Evolutionary conservation across 2,113 vertebrate genomes (phyloP), one percentile per base, ranked within the genome.

Genomic region (Hippoglossus stenolepis): DNA sequence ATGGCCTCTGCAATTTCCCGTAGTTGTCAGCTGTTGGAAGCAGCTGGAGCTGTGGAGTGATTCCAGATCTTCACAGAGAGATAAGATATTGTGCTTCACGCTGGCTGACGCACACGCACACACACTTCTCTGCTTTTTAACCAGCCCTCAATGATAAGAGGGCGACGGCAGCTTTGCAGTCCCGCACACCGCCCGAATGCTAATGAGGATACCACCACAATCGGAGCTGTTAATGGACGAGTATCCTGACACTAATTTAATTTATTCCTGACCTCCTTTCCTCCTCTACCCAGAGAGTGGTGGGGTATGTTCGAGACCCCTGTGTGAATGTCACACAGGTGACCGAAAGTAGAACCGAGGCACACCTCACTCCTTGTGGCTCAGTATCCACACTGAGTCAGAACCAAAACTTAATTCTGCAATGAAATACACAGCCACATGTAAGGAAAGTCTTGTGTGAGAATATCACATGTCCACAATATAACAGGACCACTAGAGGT

Each of bases 121-220:
- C 80, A 54, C 51, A 54, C 20, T 21, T 20, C 83, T 73, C 69
- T 79, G 88, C 84, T 75, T 82, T 83, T 85, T 78, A 79, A 81
- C 70, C 54, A 43, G n/a, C 84, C 70, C 70, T 28, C 80, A 74
- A 71, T 87, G 83, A 91, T 90, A 92, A 89, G 82, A 85, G 89
- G 86, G 86, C 67, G 88, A 85, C 87, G 75, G 86, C 70, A 84
- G 86, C 89, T 87, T 86, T 81, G 87, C 82, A 81, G 72, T 51
- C 77, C 65, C 12, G 59, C 73, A 59, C 89, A 28, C 67, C 54
- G 77, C 70, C 70, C 85, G 92, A 89, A 92, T 92, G 73, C 86
- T 90, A 92, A 93, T 91, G 75, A 93, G 84, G 61, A 66, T 11
- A 38, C 64, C 14, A 3, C 26, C 18, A 47, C 70, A 71, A 70